Conservation (phyloP, 2,888 invertebrate genomes). For the Andrena minutula region DNA sequence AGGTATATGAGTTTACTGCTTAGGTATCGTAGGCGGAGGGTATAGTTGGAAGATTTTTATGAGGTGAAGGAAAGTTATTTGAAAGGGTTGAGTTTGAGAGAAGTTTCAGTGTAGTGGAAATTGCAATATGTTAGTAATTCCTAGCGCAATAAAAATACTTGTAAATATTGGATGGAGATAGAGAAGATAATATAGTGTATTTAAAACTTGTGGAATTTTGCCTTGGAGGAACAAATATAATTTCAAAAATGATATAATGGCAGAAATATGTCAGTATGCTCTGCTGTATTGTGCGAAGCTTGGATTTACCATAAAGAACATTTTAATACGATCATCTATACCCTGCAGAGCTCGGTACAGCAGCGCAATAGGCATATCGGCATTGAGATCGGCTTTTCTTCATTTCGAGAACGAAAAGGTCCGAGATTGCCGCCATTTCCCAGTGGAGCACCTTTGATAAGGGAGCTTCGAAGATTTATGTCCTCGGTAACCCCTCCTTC, state of each 20-base stretch:
- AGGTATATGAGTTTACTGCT: too few relatives aligned
- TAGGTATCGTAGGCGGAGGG: too few relatives aligned
- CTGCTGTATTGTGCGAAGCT: not conserved
- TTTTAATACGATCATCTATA: constrained; percentile 31
- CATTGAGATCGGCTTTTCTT: constrained; percentile 71
- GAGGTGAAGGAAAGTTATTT: not conserved
- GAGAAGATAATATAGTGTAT: too few relatives aligned
- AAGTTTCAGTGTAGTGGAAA: too few relatives aligned
- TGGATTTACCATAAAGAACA: constrained; percentile 1
- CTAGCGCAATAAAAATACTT: too few relatives aligned
- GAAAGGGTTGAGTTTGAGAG: not conserved
- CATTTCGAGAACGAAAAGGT: constrained; percentile 70
- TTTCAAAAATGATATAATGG: too few relatives aligned
- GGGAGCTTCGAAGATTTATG: constrained; percentile 80
- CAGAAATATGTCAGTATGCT: not conserved
- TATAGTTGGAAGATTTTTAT: not conserved
- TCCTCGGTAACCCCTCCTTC: constrained; percentile 74
- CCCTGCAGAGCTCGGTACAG: constrained; percentile 9
- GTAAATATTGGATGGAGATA: too few relatives aligned
- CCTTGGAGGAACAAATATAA: too few relatives aligned
- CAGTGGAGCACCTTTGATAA: constrained; percentile 78
- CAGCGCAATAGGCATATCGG: constrained; percentile 55
- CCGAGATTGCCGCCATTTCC: constrained; percentile 77
- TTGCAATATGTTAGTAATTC: too few relatives aligned
- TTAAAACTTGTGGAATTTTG: too few relatives aligned